Percentiles rank a stretch among this genome's conserved stretches.
These are phyloP conservation scores for Tetragonisca angustula DNA, from an alignment of 2,888 invertebrate genomes.

Conservation along the genomic window DNA sequence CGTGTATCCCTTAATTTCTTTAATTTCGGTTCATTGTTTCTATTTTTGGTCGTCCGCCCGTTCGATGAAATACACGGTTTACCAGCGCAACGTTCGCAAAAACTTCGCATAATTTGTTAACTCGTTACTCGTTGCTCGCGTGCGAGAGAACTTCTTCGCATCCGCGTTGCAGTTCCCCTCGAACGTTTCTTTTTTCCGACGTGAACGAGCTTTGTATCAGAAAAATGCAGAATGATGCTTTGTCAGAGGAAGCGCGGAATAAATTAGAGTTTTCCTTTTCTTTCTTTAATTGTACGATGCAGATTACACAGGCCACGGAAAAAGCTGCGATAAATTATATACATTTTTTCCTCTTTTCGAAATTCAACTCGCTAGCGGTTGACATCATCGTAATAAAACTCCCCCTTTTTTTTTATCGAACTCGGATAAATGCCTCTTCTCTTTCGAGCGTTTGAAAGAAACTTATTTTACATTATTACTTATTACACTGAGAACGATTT, in stretches of 20 bases:
- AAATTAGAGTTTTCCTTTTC: background rate
- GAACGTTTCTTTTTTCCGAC: background rate
- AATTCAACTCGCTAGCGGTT: too few relatives aligned
- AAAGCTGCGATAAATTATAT: too few relatives aligned
- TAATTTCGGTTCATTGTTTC: slow-evolving; percentile 33
- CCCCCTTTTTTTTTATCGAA: too few relatives aligned
- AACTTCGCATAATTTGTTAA: slow-evolving; percentile 27
- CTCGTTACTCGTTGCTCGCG: background rate
- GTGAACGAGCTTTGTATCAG: background rate
- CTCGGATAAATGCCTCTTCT: too few relatives aligned
- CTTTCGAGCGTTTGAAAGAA: too few relatives aligned
- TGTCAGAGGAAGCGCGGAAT: background rate
- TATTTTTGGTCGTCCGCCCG: background rate
- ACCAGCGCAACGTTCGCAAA: background rate
- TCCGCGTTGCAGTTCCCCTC: background rate
- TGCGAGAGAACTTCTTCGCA: background rate
- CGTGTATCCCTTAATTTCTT: slow-evolving; percentile 24
- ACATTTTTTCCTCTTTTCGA: too few relatives aligned
- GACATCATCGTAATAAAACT: too few relatives aligned
- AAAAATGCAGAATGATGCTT: background rate
- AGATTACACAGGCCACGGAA: background rate
- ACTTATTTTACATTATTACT: too few relatives aligned
- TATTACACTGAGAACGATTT: too few relatives aligned
- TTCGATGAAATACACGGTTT: background rate
- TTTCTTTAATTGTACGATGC: background rate